Evolutionary conservation across 2,888 invertebrate species (phyloP).

Genomic region (Acronicta aceris): DNA sequence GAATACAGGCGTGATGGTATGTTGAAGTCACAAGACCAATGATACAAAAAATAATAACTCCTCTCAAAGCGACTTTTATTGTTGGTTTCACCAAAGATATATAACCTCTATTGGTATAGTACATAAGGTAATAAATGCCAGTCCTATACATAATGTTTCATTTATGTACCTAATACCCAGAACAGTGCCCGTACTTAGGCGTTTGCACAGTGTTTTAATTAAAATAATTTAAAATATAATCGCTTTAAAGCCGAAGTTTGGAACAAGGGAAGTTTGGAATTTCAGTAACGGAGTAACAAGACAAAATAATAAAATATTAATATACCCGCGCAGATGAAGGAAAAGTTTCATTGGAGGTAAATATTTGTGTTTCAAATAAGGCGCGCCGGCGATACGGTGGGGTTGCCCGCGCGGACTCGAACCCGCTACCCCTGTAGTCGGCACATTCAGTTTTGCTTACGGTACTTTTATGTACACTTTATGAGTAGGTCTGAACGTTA

Average conservation of each 20-base stretch:
- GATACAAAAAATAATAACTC: too few species aligned
- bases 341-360: conserved; percentile 85
- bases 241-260: conserved; percentile 85
- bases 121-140: conserved; percentile 19
- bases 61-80: too few species aligned
- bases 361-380: conserved; percentile 89
- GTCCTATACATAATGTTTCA: conserved; percentile 55
- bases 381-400: conserved; percentile 81
- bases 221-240: conserved; percentile 89
- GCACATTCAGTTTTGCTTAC: conserved; percentile 61
- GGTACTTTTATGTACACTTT: conserved; percentile 45
- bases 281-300: conserved; percentile 85
- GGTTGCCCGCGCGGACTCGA: conserved; percentile 73
- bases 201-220: conserved; percentile 88
- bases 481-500: conserved; percentile 20
- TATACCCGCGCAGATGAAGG: conserved; percentile 85
- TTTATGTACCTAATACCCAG: conserved; percentile 66
- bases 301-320: conserved; percentile 90
- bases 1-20: too few species aligned
- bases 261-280: conserved; percentile 86
- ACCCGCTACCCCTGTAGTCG: conserved; percentile 59
- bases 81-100: too few species aligned
- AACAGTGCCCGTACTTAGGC: conserved; percentile 68
- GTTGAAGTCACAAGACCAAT: neutral
- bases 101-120: too few species aligned